Percentiles rank a stretch among this genome's conserved stretches.
phyloP scores from a whole-genome alignment of 2,797 vertebrate genomes.

The Masticophis lateralis region DNA sequence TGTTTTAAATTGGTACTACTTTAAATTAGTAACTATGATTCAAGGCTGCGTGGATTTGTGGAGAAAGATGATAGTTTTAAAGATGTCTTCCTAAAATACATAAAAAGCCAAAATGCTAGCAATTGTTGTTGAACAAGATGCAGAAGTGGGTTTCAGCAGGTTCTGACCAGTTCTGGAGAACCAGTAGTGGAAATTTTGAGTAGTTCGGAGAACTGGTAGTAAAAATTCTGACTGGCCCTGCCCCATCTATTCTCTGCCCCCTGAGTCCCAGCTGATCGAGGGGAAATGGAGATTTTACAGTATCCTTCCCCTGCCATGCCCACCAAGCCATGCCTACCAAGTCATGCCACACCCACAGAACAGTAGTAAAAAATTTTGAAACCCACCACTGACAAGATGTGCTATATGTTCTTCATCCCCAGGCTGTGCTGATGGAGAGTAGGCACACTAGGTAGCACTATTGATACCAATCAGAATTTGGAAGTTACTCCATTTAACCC shows the following conservation, averaged over 20 bases:
- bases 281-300: too few relatives aligned
- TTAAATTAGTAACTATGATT: neutral
- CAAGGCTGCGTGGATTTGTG: neutral
- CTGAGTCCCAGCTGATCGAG: too few relatives aligned
- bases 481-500: neutral
- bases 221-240: too few relatives aligned
- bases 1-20: neutral
- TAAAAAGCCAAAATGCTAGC: neutral
- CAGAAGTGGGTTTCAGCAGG: too few relatives aligned
- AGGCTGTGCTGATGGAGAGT: neutral
- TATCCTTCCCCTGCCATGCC: too few relatives aligned
- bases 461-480: neutral
- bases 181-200: too few relatives aligned
- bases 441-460: neutral
- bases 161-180: too few relatives aligned
- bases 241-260: too few relatives aligned
- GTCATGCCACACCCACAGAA: too few relatives aligned
- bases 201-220: too few relatives aligned
- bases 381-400: neutral
- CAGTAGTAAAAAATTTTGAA: too few relatives aligned
- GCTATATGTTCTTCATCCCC: neutral
- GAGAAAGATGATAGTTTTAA: neutral
- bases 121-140: neutral
- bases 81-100: neutral
- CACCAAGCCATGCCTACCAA: too few relatives aligned